Evolutionary conservation across 2,888 invertebrate genomes (phyloP), one percentile per base, ranked within the genome.

Genomic region (Athalia cordata): DNA sequence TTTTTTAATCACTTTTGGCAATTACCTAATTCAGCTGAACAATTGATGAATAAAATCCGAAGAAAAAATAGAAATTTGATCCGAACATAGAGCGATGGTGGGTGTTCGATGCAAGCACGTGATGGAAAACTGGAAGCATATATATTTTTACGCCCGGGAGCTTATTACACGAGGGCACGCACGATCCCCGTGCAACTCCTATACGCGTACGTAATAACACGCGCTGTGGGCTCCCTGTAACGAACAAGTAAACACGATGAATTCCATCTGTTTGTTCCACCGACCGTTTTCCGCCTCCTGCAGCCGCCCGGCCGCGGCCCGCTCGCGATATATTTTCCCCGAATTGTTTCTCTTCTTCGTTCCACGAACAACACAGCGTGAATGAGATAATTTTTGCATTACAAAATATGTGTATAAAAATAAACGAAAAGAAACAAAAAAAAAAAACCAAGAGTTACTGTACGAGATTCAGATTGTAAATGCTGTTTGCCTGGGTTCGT

Each of bases 221-320:
- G 68, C 55, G 52, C 29, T n/a, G 55, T n/a, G 68, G 29, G 11
- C 7, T 6, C 68, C 29, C 5, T 55, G 15, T 70, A 72, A 72
- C 59, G 72, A 72, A 72, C 72, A 59, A 72, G 72, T 72, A 72
- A 72, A 72, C 72, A 59, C 72, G 59, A 72, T 59, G 72, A 72
- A 72, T 72, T 45, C 59, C 59, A 47, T 59, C 59, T 72, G 72
- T 72, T 72, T 59, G 47, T 72, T 72, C 52, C 59, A 59, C 72
- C 72, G 72, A 6, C 13, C 47, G 47, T 72, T 72, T 59, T 72
- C 59, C 59, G 57, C n/a, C 72, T 7, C 13, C 59, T 29, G 29
- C 29, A 29, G 29, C 29, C 29, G 29, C 29, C 29, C 29, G 29
- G 1, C 29, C 57, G 57, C n/a, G 72, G 29, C 29, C 29, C 29